These are phyloP conservation scores for Tetropium fuscum DNA, from an alignment of 2,888 invertebrate species.

Conservation along the genomic window DNA sequence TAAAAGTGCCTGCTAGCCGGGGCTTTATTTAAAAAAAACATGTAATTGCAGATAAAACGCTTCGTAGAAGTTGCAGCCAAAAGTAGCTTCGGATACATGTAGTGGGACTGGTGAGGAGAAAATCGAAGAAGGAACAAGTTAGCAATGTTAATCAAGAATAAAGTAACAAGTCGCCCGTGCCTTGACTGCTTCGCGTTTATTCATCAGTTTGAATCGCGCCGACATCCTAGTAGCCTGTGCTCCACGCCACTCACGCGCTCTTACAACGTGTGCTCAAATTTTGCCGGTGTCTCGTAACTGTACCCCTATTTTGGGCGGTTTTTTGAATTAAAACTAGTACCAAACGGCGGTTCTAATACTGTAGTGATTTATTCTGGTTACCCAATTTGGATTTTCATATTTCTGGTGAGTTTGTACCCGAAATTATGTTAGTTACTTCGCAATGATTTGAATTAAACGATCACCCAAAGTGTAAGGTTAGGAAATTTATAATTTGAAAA, in stretches of 20 bases:
- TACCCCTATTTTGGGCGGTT: constrained; percentile 4
- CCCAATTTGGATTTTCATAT: constrained; percentile 9
- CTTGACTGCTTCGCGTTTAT: constrained; percentile 14
- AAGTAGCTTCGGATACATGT: constrained; percentile 5
- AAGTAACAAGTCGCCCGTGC: constrained; percentile 22
- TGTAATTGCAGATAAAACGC: background rate
- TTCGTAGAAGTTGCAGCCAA: constrained; percentile 1
- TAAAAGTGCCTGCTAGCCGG: background rate
- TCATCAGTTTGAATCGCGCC: constrained; percentile 28
- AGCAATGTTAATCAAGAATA: constrained; percentile 23
- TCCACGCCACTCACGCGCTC: constrained; percentile 6
- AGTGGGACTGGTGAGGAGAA: constrained; percentile 1
- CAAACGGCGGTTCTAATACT: constrained; percentile 4
- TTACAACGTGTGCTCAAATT: constrained; percentile 26
- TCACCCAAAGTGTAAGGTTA: background rate
- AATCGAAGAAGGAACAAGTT: constrained; percentile 17
- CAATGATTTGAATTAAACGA: background rate
- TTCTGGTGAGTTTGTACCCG: constrained; percentile 9
- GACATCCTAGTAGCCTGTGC: constrained; percentile 25
- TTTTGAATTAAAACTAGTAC: constrained; percentile 18
- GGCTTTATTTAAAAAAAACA: background rate
- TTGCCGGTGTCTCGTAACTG: constrained; percentile 12
- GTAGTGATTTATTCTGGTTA: background rate
- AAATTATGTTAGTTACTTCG: background rate
- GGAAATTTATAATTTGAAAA: no score